phyloP scores from a whole-genome alignment of 2,113 vertebrate genomes.

The Coturnix japonica region DNA sequence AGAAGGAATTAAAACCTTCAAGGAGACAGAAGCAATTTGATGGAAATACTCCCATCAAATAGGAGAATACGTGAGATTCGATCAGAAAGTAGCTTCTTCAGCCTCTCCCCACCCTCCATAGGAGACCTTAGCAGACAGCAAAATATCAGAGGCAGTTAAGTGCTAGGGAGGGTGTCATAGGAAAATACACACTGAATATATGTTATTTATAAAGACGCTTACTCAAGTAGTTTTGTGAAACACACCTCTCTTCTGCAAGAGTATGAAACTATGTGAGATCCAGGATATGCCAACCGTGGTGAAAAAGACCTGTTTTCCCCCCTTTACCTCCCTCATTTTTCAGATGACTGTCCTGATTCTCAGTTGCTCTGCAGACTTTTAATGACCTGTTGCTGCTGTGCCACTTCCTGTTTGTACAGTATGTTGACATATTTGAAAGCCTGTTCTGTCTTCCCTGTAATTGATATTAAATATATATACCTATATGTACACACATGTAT shows the following conservation, averaged over 20 bases:
- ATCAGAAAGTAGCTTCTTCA: not conserved
- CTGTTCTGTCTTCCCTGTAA: constrained; percentile 28
- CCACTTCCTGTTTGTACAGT: constrained; percentile 44
- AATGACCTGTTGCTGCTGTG: constrained; percentile 45
- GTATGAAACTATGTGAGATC: not conserved
- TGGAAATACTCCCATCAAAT: not conserved
- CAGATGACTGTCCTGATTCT: not conserved
- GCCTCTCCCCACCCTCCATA: not conserved
- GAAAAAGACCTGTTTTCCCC: not conserved
- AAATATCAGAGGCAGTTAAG: not conserved
- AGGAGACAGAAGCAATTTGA: not conserved
- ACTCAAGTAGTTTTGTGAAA: not conserved
- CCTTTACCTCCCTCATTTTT: not conserved
- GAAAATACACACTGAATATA: not conserved
- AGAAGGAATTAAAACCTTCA: not conserved
- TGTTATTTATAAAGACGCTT: not conserved
- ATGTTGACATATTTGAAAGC: constrained; percentile 43
- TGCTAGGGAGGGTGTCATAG: not conserved
- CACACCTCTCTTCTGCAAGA: not conserved
- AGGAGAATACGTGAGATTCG: not conserved
- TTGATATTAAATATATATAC: not conserved
- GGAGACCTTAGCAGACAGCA: not conserved
- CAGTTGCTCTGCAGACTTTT: constrained; percentile 14
- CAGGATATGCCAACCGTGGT: not conserved
- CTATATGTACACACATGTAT: not conserved